A percentile compares a stretch with the other conserved stretches of the same genome.
These are phyloP conservation scores for Psylliodes chrysocephalus DNA, from an alignment of 2,888 invertebrate species.

Conservation along the genomic window DNA sequence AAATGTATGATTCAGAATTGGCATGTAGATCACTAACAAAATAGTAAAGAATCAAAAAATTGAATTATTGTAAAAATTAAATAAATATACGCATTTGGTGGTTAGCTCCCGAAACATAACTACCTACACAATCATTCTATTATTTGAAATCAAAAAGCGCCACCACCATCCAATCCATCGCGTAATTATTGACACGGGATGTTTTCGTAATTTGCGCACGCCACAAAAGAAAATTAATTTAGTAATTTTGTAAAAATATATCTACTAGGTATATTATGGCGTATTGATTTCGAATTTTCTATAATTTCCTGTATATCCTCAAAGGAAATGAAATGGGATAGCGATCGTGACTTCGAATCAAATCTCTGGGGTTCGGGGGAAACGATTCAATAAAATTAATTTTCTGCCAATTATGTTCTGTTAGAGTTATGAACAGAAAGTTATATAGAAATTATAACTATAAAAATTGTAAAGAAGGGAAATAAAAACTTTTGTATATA, in stretches of 20 bases:
- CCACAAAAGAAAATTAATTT: constrained; percentile 41
- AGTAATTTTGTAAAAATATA: constrained; percentile 39
- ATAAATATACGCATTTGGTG: too few species aligned
- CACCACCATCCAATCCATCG: not conserved
- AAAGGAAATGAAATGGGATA: constrained; percentile 50
- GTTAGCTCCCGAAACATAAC: constrained; percentile 6
- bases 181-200: constrained; percentile 18
- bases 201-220: constrained; percentile 33
- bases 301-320: constrained; percentile 52
- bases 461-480: too few species aligned
- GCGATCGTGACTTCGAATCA: constrained; percentile 47
- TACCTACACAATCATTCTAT: constrained; percentile 1
- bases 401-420: constrained; percentile 20
- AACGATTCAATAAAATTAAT: constrained; percentile 35
- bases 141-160: constrained; percentile 7
- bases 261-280: constrained; percentile 4
- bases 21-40: too few species aligned
- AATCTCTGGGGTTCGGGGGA: constrained; percentile 36
- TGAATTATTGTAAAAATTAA: too few species aligned
- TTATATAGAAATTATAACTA: too few species aligned
- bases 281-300: constrained; percentile 50
- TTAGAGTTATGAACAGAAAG: not conserved
- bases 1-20: too few species aligned
- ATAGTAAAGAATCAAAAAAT: too few species aligned
- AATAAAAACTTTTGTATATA: too few species aligned